Evolutionary conservation across 2,113 vertebrate species (phyloP).

Genomic region (Beaufortia kweichowensis): DNA sequence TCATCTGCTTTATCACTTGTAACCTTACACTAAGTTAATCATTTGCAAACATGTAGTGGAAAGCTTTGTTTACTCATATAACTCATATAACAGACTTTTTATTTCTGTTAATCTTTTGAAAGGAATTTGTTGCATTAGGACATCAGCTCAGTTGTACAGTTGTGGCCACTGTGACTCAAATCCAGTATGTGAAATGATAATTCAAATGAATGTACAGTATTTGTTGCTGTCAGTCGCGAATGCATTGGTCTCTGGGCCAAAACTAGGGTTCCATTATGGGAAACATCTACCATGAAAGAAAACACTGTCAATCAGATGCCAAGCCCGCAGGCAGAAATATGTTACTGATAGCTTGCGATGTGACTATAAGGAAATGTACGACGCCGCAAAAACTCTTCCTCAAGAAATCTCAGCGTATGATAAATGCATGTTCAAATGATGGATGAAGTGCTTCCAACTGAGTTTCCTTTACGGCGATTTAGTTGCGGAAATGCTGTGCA

Average conservation of each 20-base stretch:
- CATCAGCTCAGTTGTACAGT: background rate
- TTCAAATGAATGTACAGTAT: background rate
- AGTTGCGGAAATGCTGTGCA: background rate
- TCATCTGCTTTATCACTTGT: background rate
- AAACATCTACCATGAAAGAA: slow-evolving; percentile 15
- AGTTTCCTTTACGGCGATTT: background rate
- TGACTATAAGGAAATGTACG: slow-evolving; percentile 15
- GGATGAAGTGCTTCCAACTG: background rate
- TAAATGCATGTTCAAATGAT: background rate
- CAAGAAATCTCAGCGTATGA: background rate
- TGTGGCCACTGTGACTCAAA: background rate
- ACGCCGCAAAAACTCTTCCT: background rate
- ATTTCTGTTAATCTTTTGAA: background rate
- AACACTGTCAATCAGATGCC: background rate
- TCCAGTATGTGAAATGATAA: background rate
- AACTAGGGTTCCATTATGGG: slow-evolving; percentile 16
- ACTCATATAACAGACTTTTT: background rate
- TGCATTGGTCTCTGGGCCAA: background rate
- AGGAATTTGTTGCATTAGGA: background rate
- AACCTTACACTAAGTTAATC: background rate
- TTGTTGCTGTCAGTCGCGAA: background rate
- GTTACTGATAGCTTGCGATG: slow-evolving; percentile 1
- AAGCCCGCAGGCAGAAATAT: slow-evolving; percentile 25
- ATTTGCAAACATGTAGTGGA: background rate
- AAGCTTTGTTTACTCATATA: background rate